phyloP scores from a whole-genome alignment of 2,888 invertebrate genomes.

The Tachina fera region DNA sequence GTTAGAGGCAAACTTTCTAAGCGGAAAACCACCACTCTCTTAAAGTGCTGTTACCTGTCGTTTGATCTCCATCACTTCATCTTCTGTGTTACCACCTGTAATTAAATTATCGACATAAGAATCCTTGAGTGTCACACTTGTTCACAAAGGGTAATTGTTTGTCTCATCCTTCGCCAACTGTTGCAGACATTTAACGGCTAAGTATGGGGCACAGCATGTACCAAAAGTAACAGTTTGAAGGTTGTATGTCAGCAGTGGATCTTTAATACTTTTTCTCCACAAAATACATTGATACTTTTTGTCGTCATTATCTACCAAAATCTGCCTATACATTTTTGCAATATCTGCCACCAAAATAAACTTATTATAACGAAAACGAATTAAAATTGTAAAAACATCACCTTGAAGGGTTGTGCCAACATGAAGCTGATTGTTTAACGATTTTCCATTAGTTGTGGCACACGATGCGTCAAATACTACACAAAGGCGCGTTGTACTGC shows the following conservation, averaged over 20 bases:
- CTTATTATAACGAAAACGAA: conserved; percentile 63
- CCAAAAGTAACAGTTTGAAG: no score
- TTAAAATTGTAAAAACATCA: conserved; percentile 54
- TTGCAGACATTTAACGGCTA: no score
- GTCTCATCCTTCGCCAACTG: conserved; percentile 51
- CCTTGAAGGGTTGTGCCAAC: conserved; percentile 54
- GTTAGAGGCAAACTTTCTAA: no score
- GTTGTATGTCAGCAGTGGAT: no score
- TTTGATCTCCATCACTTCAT: conserved; percentile 62
- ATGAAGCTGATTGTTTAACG: conserved; percentile 40
- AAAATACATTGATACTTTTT: conserved; percentile 67
- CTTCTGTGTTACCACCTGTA: conserved; percentile 53
- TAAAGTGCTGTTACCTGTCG: conserved; percentile 55
- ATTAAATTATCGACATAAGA: conserved; percentile 73
- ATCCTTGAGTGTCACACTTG: conserved; percentile 53
- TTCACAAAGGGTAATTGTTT: conserved; percentile 68
- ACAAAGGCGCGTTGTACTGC: no score
- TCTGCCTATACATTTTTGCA: conserved; percentile 70
- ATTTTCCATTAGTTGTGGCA: conserved; percentile 42
- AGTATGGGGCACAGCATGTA: no score
- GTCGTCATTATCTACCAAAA: conserved; percentile 37
- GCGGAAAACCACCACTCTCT: conserved; percentile 53
- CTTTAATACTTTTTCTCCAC: conserved; percentile 40
- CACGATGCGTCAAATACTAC: no score
- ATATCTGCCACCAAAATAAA: conserved; percentile 68